Percentiles rank a stretch among this genome's conserved stretches.
Evolutionary conservation across 2,888 invertebrate species (phyloP).

Genomic region (Tuberolachnus salignus): DNA sequence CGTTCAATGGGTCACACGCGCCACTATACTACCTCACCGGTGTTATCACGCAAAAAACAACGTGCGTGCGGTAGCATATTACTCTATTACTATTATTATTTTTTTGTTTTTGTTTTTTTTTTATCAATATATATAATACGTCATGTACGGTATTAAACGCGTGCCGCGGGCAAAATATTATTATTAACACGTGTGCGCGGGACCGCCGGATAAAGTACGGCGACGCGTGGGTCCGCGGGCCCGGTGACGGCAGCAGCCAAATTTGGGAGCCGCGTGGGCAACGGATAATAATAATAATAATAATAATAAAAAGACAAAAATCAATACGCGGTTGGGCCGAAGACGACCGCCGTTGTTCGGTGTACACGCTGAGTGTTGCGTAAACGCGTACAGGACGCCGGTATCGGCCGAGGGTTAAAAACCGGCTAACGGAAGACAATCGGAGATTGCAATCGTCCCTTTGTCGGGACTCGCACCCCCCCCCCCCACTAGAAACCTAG

Average conservation of each 20-base stretch:
- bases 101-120: background rate
- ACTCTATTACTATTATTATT: too few relatives aligned
- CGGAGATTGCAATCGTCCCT: too few relatives aligned
- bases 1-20: conserved; percentile 19
- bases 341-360: too few relatives aligned
- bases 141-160: background rate
- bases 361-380: background rate
- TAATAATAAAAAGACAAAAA: conserved; percentile 26
- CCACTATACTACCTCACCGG: background rate
- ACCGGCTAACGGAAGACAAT: too few relatives aligned
- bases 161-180: background rate
- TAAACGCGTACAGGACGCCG: background rate
- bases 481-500: background rate
- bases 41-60: background rate
- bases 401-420: background rate
- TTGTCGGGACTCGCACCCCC: too few relatives aligned
- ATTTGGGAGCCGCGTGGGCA: background rate
- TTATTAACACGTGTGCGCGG: too few relatives aligned
- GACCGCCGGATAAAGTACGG: too few relatives aligned
- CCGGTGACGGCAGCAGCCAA: background rate
- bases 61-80: background rate
- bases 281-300: background rate
- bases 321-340: conserved; percentile 17
- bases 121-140: background rate
- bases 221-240: background rate